Conservation (phyloP, 2,797 vertebrate genomes). For the Acanthurus tractus region DNA sequence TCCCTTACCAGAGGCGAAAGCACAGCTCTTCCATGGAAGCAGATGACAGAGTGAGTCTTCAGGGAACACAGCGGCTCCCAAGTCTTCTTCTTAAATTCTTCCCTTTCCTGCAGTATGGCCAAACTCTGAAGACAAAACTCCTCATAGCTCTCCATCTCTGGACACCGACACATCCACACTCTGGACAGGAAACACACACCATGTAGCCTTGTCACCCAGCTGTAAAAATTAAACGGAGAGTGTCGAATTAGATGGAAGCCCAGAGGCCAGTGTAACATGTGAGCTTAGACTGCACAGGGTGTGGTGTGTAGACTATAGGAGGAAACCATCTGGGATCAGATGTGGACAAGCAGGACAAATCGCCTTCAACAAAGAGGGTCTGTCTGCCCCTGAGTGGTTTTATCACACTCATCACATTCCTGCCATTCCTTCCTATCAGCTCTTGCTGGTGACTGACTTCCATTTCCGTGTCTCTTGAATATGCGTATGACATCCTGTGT, state of each 20-base stretch:
- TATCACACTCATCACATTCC: slow-evolving; percentile 80
- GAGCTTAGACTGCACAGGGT: slow-evolving; percentile 29
- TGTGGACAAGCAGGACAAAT: slow-evolving; percentile 51
- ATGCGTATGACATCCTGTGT: slow-evolving; percentile 20
- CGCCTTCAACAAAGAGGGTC: slow-evolving; percentile 59
- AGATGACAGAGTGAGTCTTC: slow-evolving; percentile 86
- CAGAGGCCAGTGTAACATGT: neutral
- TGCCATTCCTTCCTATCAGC: slow-evolving; percentile 66
- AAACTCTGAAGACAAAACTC: slow-evolving; percentile 89
- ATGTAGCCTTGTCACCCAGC: slow-evolving; percentile 61
- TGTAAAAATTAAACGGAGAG: slow-evolving; percentile 51
- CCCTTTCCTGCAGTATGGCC: slow-evolving; percentile 83
- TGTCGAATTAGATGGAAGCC: slow-evolving; percentile 14
- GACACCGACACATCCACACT: slow-evolving; percentile 63
- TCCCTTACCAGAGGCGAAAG: slow-evolving; percentile 92
- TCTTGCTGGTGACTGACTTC: slow-evolving; percentile 38
- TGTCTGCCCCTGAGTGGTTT: slow-evolving; percentile 48
- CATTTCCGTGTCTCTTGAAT: slow-evolving; percentile 40
- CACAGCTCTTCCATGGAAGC: slow-evolving; percentile 88
- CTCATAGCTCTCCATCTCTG: slow-evolving; percentile 94
- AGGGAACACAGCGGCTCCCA: slow-evolving; percentile 61
- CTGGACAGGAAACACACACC: slow-evolving; percentile 63
- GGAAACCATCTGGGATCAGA: slow-evolving; percentile 29
- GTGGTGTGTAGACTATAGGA: slow-evolving; percentile 35
- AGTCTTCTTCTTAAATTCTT: slow-evolving; percentile 52